phyloP scores from a whole-genome alignment of 2,113 vertebrate genomes.

The Hymenochirus boettgeri region DNA sequence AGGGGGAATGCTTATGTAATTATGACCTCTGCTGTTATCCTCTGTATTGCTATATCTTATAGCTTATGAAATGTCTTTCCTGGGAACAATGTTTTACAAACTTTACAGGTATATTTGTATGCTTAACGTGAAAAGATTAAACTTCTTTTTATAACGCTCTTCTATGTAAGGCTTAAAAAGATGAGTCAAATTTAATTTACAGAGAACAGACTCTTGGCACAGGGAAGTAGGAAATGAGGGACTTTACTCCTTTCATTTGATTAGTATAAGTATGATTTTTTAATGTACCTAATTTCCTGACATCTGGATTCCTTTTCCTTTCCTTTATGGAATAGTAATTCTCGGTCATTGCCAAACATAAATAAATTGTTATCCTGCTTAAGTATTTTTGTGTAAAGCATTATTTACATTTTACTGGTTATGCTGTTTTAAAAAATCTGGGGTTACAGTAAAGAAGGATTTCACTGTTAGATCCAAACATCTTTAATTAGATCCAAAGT shows the following conservation, averaged over 20 bases:
- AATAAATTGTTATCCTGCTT: too few species aligned
- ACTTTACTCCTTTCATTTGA: conserved; percentile 55
- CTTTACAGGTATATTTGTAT: neutral
- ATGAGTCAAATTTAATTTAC: conserved; percentile 55
- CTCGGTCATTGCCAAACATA: too few species aligned
- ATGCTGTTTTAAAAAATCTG: too few species aligned
- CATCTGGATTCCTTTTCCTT: conserved; percentile 4
- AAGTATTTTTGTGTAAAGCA: too few species aligned
- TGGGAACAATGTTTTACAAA: neutral
- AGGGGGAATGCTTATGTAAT: neutral
- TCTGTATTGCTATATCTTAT: neutral
- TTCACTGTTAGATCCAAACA: too few species aligned
- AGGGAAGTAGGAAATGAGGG: conserved; percentile 56
- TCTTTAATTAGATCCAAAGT: too few species aligned
- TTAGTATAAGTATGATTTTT: conserved; percentile 57
- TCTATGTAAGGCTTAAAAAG: neutral
- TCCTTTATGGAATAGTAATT: neutral
- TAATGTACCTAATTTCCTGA: conserved; percentile 60
- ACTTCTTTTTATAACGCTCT: neutral
- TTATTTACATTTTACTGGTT: too few species aligned
- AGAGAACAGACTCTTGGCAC: conserved; percentile 53
- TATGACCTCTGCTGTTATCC: neutral
- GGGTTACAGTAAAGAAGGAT: too few species aligned
- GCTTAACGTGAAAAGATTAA: neutral
- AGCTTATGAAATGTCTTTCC: neutral